Base-by-base conservation (phyloP, 1,140 invertebrate species). In the Aphis gossypii region DNA sequence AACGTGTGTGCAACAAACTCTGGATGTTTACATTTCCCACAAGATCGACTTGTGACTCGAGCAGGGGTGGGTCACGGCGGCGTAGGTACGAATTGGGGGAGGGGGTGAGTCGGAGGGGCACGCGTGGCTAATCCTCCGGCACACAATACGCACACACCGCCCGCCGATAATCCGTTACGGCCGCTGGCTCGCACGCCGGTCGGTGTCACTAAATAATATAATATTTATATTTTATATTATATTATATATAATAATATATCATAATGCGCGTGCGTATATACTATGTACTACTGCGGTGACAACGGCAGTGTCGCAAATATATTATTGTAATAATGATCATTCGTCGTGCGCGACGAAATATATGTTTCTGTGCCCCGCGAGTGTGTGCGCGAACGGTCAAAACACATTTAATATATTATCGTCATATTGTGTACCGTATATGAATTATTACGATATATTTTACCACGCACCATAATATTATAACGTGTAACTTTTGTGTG, bases 11-110 rank as follows among this genome's bases (percentile, higher is more conserved):
- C 46, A 30, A 46, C 38, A 88, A 35, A 54, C 48, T 51, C 46
- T 25, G 48, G 35, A 68, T 93, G 92, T 93, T 93, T 93, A 93
- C 92, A 86, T 93, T 93, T 93, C 92, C 92, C 92, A 93, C 92
- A 93, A 93, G 48, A 93, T 44, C 76, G 82, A 56, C 82, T 35
- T 46, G 35, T 60, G 88, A 46, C 25, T 76, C 25, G 84, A 20
- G 6, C 23, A 9, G 48, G 87, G 87, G 8, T 9, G 51, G 48
- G 46, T 25, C 9, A 18, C 68, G 56, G 48, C 1, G 51, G n/a
- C 30, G 51, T 1, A 3, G 48, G 41, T 30, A 68, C 8, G 14
- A 30, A 60, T 23, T 9, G 30, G 25, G 60, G 38, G 14, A 38
- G 48, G 38, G 20, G 20, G 35, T 1, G 35, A 9, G 30, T 18